phyloP scores from a whole-genome alignment of 2,113 vertebrate species.

The Microcebus ravelobensis region DNA sequence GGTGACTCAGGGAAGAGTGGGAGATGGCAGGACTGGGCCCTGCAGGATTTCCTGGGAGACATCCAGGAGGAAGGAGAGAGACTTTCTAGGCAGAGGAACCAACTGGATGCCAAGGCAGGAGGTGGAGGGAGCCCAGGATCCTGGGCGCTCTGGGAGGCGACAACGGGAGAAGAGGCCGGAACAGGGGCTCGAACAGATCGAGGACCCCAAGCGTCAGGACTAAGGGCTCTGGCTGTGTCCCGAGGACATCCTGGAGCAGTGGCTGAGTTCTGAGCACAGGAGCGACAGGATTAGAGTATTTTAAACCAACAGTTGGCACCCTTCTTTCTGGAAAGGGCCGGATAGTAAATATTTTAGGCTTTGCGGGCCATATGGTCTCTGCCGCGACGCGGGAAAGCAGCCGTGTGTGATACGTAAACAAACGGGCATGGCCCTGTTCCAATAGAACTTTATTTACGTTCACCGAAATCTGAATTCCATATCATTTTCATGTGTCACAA shows the following conservation, averaged over 20 bases:
- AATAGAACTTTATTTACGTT: not conserved
- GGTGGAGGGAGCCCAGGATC: not conserved
- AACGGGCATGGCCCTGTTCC: not conserved
- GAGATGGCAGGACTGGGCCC: not conserved
- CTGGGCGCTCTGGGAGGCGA: not conserved
- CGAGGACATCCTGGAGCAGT: not conserved
- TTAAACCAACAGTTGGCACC: not conserved
- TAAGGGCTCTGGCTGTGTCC: not conserved
- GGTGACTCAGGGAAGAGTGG: not conserved
- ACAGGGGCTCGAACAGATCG: fast-evolving
- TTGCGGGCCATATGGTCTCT: not conserved
- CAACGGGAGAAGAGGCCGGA: fast-evolving
- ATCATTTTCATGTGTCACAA: no score
- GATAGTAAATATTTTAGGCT: not conserved
- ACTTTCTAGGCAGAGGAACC: not conserved
- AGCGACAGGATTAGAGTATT: not conserved
- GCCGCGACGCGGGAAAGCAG: not conserved
- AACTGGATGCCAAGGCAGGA: not conserved
- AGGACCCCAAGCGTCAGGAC: not conserved
- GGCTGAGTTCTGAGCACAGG: not conserved
- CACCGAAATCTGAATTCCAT: not conserved
- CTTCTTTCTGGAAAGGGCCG: not conserved
- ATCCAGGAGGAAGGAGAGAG: not conserved
- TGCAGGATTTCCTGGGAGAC: not conserved
- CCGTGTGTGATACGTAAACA: not conserved